phyloP scores from a whole-genome alignment of 2,113 vertebrate genomes.

The Acinonyx jubatus region DNA sequence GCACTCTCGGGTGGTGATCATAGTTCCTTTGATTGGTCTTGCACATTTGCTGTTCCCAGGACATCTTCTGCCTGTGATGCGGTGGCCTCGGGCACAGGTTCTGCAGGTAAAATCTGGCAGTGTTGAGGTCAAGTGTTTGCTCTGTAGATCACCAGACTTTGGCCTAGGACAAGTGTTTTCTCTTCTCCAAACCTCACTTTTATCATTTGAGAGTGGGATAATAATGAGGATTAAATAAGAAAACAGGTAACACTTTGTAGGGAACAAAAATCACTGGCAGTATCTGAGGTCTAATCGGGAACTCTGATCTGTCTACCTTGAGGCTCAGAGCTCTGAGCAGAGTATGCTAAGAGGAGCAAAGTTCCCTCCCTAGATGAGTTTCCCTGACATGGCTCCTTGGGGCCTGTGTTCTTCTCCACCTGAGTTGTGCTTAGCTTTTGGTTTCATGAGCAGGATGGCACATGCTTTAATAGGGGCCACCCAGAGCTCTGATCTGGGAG shows the following conservation, averaged over 20 bases:
- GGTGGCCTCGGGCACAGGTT: not conserved
- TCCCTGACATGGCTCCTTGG: not conserved
- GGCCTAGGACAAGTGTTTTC: not conserved
- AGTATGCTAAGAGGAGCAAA: not conserved
- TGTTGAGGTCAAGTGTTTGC: not conserved
- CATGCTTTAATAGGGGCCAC: not conserved
- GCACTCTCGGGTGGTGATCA: too few species aligned
- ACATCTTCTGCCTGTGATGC: fast-evolving
- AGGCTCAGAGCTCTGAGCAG: not conserved
- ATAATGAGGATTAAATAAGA: not conserved
- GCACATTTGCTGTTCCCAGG: not conserved
- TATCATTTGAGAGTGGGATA: not conserved
- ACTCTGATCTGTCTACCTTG: not conserved
- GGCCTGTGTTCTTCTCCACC: too few species aligned
- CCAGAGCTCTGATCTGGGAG: not conserved
- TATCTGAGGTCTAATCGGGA: not conserved
- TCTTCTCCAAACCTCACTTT: not conserved
- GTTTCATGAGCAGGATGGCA: not conserved
- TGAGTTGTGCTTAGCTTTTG: not conserved
- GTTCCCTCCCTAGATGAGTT: not conserved
- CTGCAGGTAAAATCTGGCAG: not conserved
- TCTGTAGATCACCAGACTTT: not conserved
- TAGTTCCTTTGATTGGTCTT: not conserved
- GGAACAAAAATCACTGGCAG: not conserved
- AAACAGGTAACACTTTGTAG: not conserved